Conservation (phyloP, 2,888 invertebrate genomes). For the Netelia inedita region DNA sequence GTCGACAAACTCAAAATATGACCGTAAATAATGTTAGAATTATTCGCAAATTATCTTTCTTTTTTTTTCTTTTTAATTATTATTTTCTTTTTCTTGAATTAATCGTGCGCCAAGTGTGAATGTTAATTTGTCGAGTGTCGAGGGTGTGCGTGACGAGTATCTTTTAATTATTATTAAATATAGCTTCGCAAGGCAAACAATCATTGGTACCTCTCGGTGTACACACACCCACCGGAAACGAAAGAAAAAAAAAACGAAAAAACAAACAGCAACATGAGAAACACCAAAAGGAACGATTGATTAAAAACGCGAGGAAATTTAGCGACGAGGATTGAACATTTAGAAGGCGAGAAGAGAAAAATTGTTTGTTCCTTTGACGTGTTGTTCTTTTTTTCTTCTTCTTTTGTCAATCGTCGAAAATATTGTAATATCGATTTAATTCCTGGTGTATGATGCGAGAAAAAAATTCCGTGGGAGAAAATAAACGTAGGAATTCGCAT, state of each 20-base stretch:
- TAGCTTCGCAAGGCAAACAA: conserved; percentile 33
- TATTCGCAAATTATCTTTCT: conserved; percentile 18
- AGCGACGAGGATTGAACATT: conserved; percentile 3
- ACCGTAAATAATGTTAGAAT: conserved; percentile 53
- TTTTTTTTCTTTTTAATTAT: no score
- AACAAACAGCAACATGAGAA: conserved; percentile 6
- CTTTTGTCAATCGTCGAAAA: conserved; percentile 12
- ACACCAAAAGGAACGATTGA: not conserved
- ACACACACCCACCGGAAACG: conserved; percentile 26
- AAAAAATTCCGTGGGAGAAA: no score
- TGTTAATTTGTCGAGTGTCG: conserved; percentile 15
- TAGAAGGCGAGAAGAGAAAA: conserved; percentile 25
- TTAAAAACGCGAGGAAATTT: conserved; percentile 29
- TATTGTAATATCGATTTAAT: conserved; percentile 23
- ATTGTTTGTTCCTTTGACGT: not conserved
- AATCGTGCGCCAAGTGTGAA: conserved; percentile 9
- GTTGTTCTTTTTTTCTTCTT: no score
- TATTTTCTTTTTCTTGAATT: conserved; percentile 31
- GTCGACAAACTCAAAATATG: conserved; percentile 65
- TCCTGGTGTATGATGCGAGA: not conserved
- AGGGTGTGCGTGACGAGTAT: not conserved
- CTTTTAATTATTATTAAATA: conserved; percentile 19
- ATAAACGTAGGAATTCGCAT: conserved; percentile 32
- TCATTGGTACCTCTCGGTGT: conserved; percentile 51
- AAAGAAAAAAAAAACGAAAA: conserved; percentile 30